Percentiles rank a stretch among this genome's conserved stretches.
These are phyloP conservation scores for Bufo bufo DNA, from an alignment of 2,113 vertebrate species.

Conservation along the genomic window DNA sequence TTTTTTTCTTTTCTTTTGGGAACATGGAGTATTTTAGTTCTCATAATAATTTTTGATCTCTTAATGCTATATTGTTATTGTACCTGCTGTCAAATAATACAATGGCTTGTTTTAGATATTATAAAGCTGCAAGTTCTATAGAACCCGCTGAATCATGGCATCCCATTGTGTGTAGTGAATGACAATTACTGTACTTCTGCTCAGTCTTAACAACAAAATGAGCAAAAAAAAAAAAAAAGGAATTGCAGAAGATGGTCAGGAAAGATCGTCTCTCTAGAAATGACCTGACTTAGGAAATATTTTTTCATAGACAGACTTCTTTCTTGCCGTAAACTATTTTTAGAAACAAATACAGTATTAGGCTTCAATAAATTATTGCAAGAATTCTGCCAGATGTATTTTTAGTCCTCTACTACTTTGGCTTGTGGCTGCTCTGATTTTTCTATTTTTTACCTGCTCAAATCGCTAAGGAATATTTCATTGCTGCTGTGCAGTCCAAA, in stretches of 20 bases:
- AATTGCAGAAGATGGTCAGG: background rate
- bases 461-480: too few relatives aligned
- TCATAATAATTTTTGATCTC: conserved; percentile 53
- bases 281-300: conserved; percentile 18
- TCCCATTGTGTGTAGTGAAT: conserved; percentile 43
- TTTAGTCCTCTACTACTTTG: background rate
- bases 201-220: conserved; percentile 4
- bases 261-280: conserved; percentile 4
- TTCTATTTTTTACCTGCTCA: background rate
- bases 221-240: conserved; percentile 20
- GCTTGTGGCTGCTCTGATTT: background rate
- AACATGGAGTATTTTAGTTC: conserved; percentile 46
- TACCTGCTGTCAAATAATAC: conserved; percentile 44
- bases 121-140: conserved; percentile 47
- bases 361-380: background rate
- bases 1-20: conserved; percentile 17
- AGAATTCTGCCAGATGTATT: background rate
- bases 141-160: conserved; percentile 36
- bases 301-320: background rate
- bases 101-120: conserved; percentile 51
- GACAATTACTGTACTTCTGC: conserved; percentile 43
- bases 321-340: background rate
- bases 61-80: conserved; percentile 47
- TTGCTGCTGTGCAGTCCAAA: too few relatives aligned
- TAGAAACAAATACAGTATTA: background rate